phyloP scores from a whole-genome alignment of 2,797 vertebrate genomes.

The Clarias laeviceps region DNA sequence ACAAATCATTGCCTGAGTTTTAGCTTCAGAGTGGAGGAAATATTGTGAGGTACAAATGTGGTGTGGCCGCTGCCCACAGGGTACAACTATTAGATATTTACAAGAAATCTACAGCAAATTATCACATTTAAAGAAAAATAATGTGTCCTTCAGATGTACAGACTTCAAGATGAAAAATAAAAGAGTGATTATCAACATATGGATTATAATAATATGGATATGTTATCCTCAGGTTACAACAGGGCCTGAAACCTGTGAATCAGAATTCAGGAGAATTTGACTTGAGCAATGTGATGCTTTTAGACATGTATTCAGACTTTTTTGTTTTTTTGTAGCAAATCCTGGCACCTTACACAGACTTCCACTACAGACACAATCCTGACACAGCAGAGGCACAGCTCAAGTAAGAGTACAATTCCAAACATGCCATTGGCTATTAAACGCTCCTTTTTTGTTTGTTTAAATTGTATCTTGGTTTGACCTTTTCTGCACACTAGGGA shows the following conservation, averaged over 20 bases:
- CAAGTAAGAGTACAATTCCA: slow-evolving; percentile 83
- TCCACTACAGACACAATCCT: slow-evolving; percentile 99
- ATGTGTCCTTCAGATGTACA: neutral
- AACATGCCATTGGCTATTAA: too few relatives aligned
- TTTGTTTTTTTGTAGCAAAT: slow-evolving; percentile 81
- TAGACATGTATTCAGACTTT: neutral
- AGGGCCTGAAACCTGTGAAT: neutral
- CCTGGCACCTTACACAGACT: slow-evolving; percentile 98
- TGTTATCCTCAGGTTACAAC: neutral
- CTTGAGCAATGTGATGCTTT: neutral
- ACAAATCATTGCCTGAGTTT: neutral
- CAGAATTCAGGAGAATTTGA: neutral
- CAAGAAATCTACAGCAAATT: neutral
- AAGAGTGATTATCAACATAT: neutral
- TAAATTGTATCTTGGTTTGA: neutral
- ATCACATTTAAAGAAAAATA: neutral
- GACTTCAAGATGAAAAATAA: neutral
- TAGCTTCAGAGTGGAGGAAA: neutral
- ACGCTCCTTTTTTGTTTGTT: neutral
- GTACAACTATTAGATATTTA: neutral
- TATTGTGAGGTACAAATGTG: neutral
- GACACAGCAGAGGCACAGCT: slow-evolving; percentile 95
- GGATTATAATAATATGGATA: neutral
- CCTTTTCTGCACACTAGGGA: slow-evolving; percentile 77
- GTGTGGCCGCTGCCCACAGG: neutral